A percentile compares a stretch with the other conserved stretches of the same genome.
These are phyloP conservation scores for Drosophila parvula DNA, from an alignment of 1,140 invertebrate species.

Conservation along the genomic window DNA sequence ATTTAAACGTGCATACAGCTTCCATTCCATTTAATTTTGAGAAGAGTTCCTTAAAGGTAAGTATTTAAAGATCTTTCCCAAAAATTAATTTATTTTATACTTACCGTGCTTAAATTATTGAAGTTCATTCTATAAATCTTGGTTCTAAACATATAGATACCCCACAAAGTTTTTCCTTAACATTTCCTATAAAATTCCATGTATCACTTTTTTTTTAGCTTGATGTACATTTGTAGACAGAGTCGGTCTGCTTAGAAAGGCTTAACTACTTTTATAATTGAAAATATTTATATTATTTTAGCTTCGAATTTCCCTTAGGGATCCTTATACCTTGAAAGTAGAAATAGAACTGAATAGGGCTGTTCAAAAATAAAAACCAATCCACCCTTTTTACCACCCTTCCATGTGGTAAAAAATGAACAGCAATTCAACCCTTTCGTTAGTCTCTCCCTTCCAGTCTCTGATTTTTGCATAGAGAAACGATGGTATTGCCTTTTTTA, in stretches of 20 bases:
- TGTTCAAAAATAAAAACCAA: conserved; percentile 29
- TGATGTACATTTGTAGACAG: neutral
- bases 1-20: too few species aligned
- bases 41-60: neutral
- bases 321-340: conserved; percentile 2
- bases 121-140: too few species aligned
- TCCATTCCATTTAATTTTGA: neutral
- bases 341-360: conserved; percentile 34
- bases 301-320: neutral
- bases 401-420: conserved; percentile 48
- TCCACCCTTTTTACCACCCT: conserved; percentile 50
- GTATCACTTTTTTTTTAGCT: neutral
- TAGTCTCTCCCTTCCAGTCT: conserved; percentile 47
- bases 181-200: neutral
- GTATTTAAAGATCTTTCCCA: neutral
- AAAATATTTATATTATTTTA: neutral
- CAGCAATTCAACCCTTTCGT: conserved; percentile 60
- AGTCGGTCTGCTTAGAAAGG: neutral
- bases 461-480: conserved; percentile 52
- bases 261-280: too few species aligned
- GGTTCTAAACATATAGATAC: neutral
- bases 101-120: neutral
- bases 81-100: neutral
- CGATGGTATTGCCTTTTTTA: conserved; percentile 46
- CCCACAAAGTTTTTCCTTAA: neutral